Evolutionary conservation across 2,113 vertebrate genomes (phyloP), one percentile per base, ranked within the genome.

Genomic region (Sylvietta virens): DNA sequence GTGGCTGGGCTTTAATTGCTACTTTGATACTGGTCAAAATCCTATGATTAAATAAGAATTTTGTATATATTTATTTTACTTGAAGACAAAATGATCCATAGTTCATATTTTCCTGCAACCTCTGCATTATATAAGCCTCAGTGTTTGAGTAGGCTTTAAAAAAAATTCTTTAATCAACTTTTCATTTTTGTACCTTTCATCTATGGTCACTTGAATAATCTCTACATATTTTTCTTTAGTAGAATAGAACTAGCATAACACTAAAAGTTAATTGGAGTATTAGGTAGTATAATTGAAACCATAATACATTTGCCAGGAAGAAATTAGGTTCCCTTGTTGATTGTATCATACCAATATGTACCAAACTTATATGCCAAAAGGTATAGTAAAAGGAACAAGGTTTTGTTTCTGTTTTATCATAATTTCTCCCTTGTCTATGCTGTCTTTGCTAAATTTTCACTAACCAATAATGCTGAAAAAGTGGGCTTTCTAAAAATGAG

Each of bases 181-280:
- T 51, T 78, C 9, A 28, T 61, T 92, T 83, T 95, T 95, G 78
- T 96, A 96, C n/a, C 77, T 97, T 96, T 93, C 71, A 89, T 86
- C 97, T 97, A 96, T 67, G 95, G 89, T 91, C 88, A 94, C 83
- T 92, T 91, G 94, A 90, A 95, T 83, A 83, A 90, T 73, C 20
- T 93, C 95, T 98, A 95, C 87, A 96, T 96, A 94, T 37, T 96
- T 88, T 92, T 83, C 95, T 97, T 98, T 97, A 98, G 97, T 98
- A 98, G 97, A 96, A 96, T 92, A 97, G 95, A 95, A 85, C 97
- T 98, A 98, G 97, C 96, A 95, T 97, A 94, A 95, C 78, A 97
- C 76, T 97, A 95, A 97, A 91, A 95, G 98, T 98, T 98, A 98
- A 97, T 90, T 87, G 96, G 90, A 92, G 69, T 73, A 81, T 72